Base-by-base conservation (phyloP, 1,140 invertebrate species). In the Megalonaias nervosa region DNA sequence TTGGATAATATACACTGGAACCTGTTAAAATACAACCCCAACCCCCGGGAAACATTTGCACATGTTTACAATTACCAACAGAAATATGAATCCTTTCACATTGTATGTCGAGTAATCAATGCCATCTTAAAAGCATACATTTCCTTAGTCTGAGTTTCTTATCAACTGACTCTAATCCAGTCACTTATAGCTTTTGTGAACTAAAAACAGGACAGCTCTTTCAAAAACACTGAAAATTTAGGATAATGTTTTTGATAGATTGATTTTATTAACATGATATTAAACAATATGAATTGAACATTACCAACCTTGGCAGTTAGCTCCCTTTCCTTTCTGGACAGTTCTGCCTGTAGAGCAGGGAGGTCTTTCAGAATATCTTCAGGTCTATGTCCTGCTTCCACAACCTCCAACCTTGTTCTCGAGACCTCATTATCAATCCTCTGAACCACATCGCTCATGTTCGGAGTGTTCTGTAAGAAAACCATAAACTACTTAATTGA, bases 321-420 rank as follows among this genome's bases (percentile, higher is more conserved):
- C 79, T 88, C 86, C 60, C 83, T 71, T 21, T 88, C 83, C 62
- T 78, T 85, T 65, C 79, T 84, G 48, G 82, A 76, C 17, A 88
- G 77, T 66, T 87, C 82, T 56, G 83, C 79, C 55, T 81, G 84
- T 0, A 88, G 77, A 21, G 85, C 81, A 21, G 84, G 84, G 26
- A 76, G 70, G 77, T 88, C 85, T 19, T 77, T 60, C 26, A 67
- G 75, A 19, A 78, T 75, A 23, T 85, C 85, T 19, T 77, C 74
- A n/a, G 79, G 77, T 26, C 70, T 68, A 64, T 81, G 79, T 9
- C 81, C 81, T 60, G 71, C 64, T 14, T 81, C 71, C 21, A 66
- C 67, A 5, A 88, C 75, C 67, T 84, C 83, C 64, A 74, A 66
- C 31, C 74, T 80, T 56, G 85, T 65, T 58, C 83, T 85, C 2